A percentile compares a stretch with the other conserved stretches of the same genome.
Conservation (phyloP, 2,797 vertebrate genomes). For the Caiman crocodilus region DNA sequence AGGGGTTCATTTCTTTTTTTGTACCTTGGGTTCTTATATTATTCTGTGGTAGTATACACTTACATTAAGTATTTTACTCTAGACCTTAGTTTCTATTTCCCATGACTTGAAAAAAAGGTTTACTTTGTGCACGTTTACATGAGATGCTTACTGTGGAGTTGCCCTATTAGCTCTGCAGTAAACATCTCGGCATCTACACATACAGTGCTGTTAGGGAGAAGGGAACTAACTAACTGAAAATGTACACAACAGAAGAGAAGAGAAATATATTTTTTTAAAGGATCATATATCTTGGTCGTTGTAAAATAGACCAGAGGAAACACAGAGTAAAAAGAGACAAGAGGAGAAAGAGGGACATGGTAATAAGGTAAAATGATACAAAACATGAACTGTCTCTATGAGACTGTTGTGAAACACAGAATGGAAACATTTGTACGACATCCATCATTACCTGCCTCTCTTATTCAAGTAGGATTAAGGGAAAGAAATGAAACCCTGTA, state of each 20-base stretch:
- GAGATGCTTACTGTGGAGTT: no score
- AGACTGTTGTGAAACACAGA: background rate
- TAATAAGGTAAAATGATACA: background rate
- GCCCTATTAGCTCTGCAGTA: no score
- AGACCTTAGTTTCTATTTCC: background rate
- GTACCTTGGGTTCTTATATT: no score
- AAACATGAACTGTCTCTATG: background rate
- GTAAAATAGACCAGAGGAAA: background rate
- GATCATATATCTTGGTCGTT: background rate
- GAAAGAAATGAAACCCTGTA: background rate
- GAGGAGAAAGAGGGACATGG: background rate
- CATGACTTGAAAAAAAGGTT: background rate
- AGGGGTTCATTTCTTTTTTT: no score
- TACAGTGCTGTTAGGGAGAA: no score
- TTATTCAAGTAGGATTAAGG: background rate
- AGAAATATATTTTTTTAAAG: no score
- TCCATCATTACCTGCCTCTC: background rate
- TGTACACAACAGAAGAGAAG: no score
- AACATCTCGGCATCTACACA: no score
- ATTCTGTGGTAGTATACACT: background rate
- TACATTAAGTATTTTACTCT: background rate
- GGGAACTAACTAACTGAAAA: no score
- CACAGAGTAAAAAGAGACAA: background rate
- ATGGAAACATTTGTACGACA: background rate
- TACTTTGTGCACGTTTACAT: background rate